These are phyloP conservation scores for Eumacrocentrus americanus DNA, from an alignment of 2,888 invertebrate species.

Conservation along the genomic window DNA sequence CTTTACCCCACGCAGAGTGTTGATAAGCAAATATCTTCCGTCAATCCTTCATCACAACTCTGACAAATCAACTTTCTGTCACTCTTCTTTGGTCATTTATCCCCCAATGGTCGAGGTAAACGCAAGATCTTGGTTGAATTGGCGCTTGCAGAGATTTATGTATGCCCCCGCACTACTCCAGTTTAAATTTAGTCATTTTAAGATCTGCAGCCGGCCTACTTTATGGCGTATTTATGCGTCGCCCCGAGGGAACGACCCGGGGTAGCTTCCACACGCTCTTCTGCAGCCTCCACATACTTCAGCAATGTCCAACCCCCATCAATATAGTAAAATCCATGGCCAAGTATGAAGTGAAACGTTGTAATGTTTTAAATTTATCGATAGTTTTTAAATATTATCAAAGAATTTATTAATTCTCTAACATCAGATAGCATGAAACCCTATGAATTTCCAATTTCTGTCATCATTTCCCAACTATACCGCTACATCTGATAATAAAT, in stretches of 20 bases:
- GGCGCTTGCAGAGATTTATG: not conserved
- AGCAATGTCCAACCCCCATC: too few relatives aligned
- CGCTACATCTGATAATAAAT: not conserved
- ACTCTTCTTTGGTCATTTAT: too few relatives aligned
- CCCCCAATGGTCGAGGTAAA: too few relatives aligned
- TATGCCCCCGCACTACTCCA: constrained; percentile 1
- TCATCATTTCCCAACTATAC: too few relatives aligned
- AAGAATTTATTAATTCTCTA: not conserved
- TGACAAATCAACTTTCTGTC: not conserved
- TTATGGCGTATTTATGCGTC: constrained; percentile 37
- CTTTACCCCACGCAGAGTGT: not conserved
- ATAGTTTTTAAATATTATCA: not conserved
- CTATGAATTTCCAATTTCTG: too few relatives aligned
- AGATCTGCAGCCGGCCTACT: constrained; percentile 38
- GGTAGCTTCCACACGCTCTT: not conserved
- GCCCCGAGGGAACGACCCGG: not conserved
- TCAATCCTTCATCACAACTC: too few relatives aligned
- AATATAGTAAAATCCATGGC: too few relatives aligned
- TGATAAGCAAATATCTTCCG: too few relatives aligned
- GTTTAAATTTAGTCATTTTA: constrained; percentile 37
- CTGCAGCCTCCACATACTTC: too few relatives aligned
- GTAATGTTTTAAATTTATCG: not conserved
- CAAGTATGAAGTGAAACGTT: too few relatives aligned
- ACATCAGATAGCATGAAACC: too few relatives aligned
- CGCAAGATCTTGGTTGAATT: too few relatives aligned